Evolutionary conservation across 1,140 invertebrate genomes (phyloP), one percentile per base, ranked within the genome.

Genomic region (Zaprionus kolodkinae): DNA sequence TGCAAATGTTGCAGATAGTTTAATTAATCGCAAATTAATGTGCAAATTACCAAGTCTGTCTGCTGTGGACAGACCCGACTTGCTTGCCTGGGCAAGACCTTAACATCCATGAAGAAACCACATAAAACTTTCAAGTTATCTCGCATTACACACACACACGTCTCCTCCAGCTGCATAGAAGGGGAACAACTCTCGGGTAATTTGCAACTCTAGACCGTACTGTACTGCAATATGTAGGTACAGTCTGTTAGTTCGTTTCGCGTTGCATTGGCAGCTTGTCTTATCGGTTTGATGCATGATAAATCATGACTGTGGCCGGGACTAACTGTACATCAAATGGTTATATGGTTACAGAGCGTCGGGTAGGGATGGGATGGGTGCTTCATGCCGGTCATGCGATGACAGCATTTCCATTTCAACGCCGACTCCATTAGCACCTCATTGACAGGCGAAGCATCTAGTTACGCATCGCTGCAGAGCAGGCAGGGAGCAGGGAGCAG

Each of bases 361-460:
- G 13, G 3, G 38, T 6, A 45, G 40, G 36, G 10, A 13, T 6
- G n/a, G 25, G 15, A 10, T 1, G 17, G 10, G 10, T 56, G 63
- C 21, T 10, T 40, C 17, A n/a, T 57, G 63, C 36, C 52, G 64
- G 64, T 72, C 76, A 68, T 84, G 78, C 72, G 61, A 66, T 70
- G 61, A 76, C 71, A 65, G 60, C 43, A 72, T 61, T 65, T 68
- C 77, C 45, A 50, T 50, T 65, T 68, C 77, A 76, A 62, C 67
- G 74, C 69, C 63, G 69, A 45, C 77, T 69, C 80, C 77, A 88
- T 87, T 87, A 87, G 84, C 83, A 87, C 83, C 83, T 87, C 84
- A 84, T 74, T 83, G 80, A 84, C 80, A 88, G 72, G 48, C 62
- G 62, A 56, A 13, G 75, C 64, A 75, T 88, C 69, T 59, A 60